Base-by-base conservation (phyloP, 2,113 vertebrate genomes). In the Larimichthys polyactis region DNA sequence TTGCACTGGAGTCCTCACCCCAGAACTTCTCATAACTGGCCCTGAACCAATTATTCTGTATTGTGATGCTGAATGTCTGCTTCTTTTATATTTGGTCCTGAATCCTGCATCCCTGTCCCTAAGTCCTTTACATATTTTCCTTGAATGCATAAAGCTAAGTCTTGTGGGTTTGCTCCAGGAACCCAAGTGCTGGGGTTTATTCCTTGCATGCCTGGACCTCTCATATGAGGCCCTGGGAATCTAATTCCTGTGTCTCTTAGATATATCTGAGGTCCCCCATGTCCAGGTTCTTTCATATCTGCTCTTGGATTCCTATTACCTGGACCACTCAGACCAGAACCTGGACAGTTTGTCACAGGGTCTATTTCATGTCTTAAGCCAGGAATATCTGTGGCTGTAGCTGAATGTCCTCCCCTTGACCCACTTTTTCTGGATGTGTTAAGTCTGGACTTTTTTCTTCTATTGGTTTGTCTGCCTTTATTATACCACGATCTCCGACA, bases 381-480 rank as follows among this genome's bases (percentile, higher is more conserved):
- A 19, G 63, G 59, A 11, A 63, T 48, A 74, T 65, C 44, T 64
- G 36, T 32, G 17, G 20, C 4, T 54, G 10, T 54, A 36, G 48
- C 11, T 71, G 51, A 71, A 81, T 67, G 11, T 40, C 36, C 73
- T 58, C 8, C 62, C 11, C 66, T 43, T 81, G 82, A 63, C 62
- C 11, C 11, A 29, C 24, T 27, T 29, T 71, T 63, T 78, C 24
- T 62, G 20, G 40, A 71, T 76, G 7, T 8, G 57, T 74, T 27
- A 68, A 60, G 15, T 11, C 29, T 32, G 66, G 24, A 52, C 11
- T 17, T 46, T 43, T 69, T 49, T 15, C 11, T 60, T 79, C n/a
- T 24, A 54, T 68, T 10, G 48, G 57, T 73, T 79, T 51, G 11
- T 60, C 19, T 70, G 14, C 29, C 2, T 69, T 20, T 19, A 20